Evolutionary conservation across 2,888 invertebrate species (phyloP), one percentile per base, ranked within the genome.

Genomic region (Apocheima hispidaria): DNA sequence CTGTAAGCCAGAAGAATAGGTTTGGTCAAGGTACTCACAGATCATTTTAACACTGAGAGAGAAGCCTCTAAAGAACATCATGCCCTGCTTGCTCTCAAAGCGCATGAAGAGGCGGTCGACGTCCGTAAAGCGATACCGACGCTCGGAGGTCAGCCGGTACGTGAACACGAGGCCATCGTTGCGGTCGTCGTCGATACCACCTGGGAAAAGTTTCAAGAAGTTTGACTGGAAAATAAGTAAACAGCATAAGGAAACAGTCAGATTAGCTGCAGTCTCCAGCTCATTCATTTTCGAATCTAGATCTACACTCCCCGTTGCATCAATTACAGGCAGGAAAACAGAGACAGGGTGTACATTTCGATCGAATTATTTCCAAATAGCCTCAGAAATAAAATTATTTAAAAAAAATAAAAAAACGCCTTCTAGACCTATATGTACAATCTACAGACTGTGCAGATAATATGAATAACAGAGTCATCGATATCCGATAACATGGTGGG

Each of bases 71-170:
- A 71, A 52, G 58, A 75, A 69, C 20, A 63, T 69, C 69, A 72
- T 69, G 1, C 80, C 82, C 0, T 36, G 53, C 0, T 62, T 71
- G 2, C 87, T 57, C 16, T 82, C 73, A 65, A 92, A 91, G 21
- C 92, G 74, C 10, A 92, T 77, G 66, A 90, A 90, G 75, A 92
- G 72, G 0, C 76, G 72, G 72, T 87, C 77, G 0, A 89, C 90
- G 12, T 86, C 81, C 2, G 76, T 60, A 71, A 91, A 92, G 0
- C 89, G 74, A 76, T 81, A 92, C 4, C 68, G 72, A 0, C 84
- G 78, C 33, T 74, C 81, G 0, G 74, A 64, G n/a, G 44, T 73
- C 40, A 92, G 68, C 0, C 65, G 70, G 70, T 86, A 85, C 0
- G 92, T 81, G 74, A 92, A 88, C 0, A 92, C 54, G 0, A 92